Conservation (phyloP, 2,113 vertebrate genomes). For the Dissostichus mawsoni region DNA sequence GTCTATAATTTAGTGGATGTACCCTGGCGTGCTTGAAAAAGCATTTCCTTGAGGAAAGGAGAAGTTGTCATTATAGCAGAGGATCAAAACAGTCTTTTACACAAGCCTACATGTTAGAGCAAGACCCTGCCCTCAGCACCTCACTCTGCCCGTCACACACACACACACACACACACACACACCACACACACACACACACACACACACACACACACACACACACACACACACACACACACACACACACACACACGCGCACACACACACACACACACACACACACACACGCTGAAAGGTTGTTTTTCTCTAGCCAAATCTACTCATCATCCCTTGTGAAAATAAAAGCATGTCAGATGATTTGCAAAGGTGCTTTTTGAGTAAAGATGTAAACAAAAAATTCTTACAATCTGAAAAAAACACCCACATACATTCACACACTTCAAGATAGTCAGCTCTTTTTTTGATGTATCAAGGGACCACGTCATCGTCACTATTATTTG, state of each 20-base stretch:
- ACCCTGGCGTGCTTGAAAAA: slow-evolving; percentile 58
- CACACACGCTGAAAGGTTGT: slow-evolving; percentile 30
- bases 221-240: slow-evolving; percentile 13
- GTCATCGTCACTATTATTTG: slow-evolving; percentile 35
- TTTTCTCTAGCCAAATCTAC: slow-evolving; percentile 49
- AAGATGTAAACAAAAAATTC: neutral
- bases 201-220: slow-evolving; percentile 9
- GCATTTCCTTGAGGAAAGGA: slow-evolving; percentile 70
- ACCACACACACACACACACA: slow-evolving; percentile 8
- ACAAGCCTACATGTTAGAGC: slow-evolving; percentile 69
- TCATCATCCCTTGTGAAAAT: slow-evolving; percentile 35
- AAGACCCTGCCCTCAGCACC: slow-evolving; percentile 63
- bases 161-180: slow-evolving; percentile 10
- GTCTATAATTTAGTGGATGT: slow-evolving; percentile 68
- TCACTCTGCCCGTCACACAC: slow-evolving; percentile 27
- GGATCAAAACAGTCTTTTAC: slow-evolving; percentile 78
- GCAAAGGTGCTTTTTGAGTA: neutral
- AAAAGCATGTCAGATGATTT: slow-evolving; percentile 18
- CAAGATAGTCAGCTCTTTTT: neutral
- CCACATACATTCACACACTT: neutral
- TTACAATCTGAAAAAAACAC: neutral
- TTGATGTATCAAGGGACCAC: slow-evolving; percentile 11
- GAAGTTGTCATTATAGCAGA: slow-evolving; percentile 77
- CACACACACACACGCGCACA: neutral
- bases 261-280: neutral